A percentile compares a stretch with the other conserved stretches of the same genome.
These are phyloP conservation scores for Anabas testudineus DNA, from an alignment of 2,797 vertebrate genomes.

Conservation along the genomic window DNA sequence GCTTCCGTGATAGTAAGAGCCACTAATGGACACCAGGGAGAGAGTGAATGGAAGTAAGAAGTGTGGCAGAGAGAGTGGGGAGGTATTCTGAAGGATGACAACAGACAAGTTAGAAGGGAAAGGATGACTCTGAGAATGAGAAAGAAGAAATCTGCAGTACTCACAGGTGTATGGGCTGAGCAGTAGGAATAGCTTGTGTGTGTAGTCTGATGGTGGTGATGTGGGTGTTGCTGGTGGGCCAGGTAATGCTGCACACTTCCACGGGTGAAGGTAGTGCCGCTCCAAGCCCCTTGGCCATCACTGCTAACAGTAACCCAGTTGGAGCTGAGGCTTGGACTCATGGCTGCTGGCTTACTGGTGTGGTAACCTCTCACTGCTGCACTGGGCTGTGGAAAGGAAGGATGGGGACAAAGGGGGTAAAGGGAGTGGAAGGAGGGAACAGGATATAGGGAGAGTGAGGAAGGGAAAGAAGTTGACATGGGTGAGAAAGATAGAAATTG, in stretches of 20 bases:
- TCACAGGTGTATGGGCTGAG: conserved; percentile 87
- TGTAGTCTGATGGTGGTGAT: conserved; percentile 72
- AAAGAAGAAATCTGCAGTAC: conserved; percentile 62
- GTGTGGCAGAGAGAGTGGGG: conserved; percentile 7
- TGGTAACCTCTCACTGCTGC: conserved; percentile 87
- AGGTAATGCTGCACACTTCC: conserved; percentile 77
- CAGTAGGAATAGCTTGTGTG: conserved; percentile 89
- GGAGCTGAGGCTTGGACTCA: conserved; percentile 86
- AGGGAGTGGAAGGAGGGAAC: conserved; percentile 3
- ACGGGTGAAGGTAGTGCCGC: conserved; percentile 82
- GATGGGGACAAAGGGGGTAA: neutral
- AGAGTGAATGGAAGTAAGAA: conserved; percentile 22
- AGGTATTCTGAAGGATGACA: conserved; percentile 11
- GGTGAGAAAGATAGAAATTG: conserved; percentile 25
- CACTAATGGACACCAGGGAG: conserved; percentile 44
- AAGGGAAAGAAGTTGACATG: conserved; percentile 18
- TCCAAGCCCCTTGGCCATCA: conserved; percentile 81
- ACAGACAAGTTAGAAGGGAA: conserved; percentile 10
- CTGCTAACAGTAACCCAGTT: conserved; percentile 81
- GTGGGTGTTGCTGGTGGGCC: conserved; percentile 55
- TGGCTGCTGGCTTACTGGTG: conserved; percentile 83
- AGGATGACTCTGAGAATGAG: neutral
- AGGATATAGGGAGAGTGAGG: neutral
- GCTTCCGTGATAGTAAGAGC: conserved; percentile 35
- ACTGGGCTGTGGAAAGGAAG: conserved; percentile 82